Percentiles rank a stretch among this genome's conserved stretches.
Conservation (phyloP, 2,888 invertebrate genomes). For the Sylvicola fuscatus region DNA sequence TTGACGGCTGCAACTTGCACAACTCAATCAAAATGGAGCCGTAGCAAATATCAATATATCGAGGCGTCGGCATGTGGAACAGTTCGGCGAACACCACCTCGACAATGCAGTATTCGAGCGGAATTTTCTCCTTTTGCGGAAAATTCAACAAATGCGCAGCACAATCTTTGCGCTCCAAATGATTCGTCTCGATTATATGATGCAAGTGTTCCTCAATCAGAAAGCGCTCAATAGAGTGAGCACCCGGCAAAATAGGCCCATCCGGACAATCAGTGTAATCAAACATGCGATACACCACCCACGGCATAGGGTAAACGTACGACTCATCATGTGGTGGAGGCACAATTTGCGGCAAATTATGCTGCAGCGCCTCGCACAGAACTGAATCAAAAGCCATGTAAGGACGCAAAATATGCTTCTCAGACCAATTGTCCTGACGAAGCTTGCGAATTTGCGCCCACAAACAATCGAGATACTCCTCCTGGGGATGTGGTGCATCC, state of each 20-base stretch:
- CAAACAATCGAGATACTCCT: slow-evolving; percentile 88
- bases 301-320: slow-evolving; percentile 82
- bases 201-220: slow-evolving; percentile 93
- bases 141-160: slow-evolving; percentile 82
- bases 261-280: slow-evolving; percentile 98
- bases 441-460: slow-evolving; percentile 90
- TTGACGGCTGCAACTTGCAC: slow-evolving; percentile 89
- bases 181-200: slow-evolving; percentile 77
- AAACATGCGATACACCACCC: slow-evolving; percentile 90
- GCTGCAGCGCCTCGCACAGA: slow-evolving; percentile 88
- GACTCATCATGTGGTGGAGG: slow-evolving; percentile 87
- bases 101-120: slow-evolving; percentile 93
- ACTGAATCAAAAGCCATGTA: slow-evolving; percentile 92
- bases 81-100: slow-evolving; percentile 92
- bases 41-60: slow-evolving; percentile 79
- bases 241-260: slow-evolving; percentile 76
- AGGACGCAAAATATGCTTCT: slow-evolving; percentile 87
- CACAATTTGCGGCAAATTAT: slow-evolving; percentile 75
- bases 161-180: slow-evolving; percentile 83
- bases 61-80: slow-evolving; percentile 77
- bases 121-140: slow-evolving; percentile 83
- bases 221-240: slow-evolving; percentile 93
- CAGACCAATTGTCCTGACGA: slow-evolving; percentile 87
- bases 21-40: slow-evolving; percentile 91
- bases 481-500: slow-evolving; percentile 90